These are phyloP conservation scores for Panopea generosa DNA, from an alignment of 2,888 invertebrate genomes.

Conservation along the genomic window DNA sequence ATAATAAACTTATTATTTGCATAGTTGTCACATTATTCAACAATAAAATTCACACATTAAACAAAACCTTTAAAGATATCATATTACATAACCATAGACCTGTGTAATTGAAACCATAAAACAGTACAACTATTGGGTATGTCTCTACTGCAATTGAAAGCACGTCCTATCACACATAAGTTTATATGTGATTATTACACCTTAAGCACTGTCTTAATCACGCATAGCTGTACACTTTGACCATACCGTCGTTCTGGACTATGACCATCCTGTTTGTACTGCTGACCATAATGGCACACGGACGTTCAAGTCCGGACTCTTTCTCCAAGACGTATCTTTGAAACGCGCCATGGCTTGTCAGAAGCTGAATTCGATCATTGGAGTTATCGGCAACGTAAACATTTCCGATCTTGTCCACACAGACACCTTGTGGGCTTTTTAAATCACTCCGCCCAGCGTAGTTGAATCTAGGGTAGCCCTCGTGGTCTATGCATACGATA, in stretches of 20 bases:
- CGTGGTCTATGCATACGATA: conserved; percentile 67
- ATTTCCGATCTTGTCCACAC: conserved; percentile 76
- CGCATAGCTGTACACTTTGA: conserved; percentile 74
- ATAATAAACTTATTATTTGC: too few relatives aligned
- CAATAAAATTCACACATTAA: too few relatives aligned
- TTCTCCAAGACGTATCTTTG: conserved; percentile 73
- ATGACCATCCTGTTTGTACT: conserved; percentile 72
- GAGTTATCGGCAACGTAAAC: conserved; percentile 76
- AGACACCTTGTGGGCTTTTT: conserved; percentile 74
- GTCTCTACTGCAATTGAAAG: too few relatives aligned
- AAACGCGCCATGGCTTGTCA: conserved; percentile 74
- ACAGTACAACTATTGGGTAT: too few relatives aligned
- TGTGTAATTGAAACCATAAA: too few relatives aligned
- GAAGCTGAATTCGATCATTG: conserved; percentile 73
- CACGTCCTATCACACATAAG: too few relatives aligned
- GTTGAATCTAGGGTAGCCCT: conserved; percentile 67
- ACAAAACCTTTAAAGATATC: too few relatives aligned
- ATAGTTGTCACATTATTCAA: too few relatives aligned
- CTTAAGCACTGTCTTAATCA: too few relatives aligned
- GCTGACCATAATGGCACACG: conserved; percentile 76
- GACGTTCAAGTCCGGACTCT: conserved; percentile 73
- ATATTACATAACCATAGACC: too few relatives aligned
- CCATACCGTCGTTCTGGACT: conserved; percentile 80
- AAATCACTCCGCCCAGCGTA: conserved; percentile 69
- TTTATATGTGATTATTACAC: too few relatives aligned